These are phyloP conservation scores for Pseudococcus longispinus DNA, from an alignment of 2,888 invertebrate species.

Conservation along the genomic window DNA sequence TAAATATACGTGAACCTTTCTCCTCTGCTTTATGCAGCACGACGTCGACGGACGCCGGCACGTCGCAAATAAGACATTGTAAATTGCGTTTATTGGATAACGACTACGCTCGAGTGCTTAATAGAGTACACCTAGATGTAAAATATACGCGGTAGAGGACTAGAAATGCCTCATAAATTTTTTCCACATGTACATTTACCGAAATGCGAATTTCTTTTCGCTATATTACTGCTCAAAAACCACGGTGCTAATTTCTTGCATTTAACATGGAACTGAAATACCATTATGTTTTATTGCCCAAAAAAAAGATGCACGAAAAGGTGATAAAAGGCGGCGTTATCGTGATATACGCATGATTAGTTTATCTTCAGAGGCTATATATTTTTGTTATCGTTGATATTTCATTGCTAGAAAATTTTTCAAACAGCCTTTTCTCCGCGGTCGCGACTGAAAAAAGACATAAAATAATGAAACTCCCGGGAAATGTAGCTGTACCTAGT, in stretches of 20 bases:
- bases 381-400: conserved; percentile 44
- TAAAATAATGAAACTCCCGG: conserved; percentile 40
- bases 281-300: conserved; percentile 29
- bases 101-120: background rate
- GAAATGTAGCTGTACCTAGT: background rate
- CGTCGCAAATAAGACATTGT: background rate
- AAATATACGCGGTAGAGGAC: background rate
- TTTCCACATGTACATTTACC: background rate
- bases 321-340: conserved; percentile 21
- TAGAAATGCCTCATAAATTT: background rate
- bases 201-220: conserved; percentile 14
- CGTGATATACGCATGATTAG: conserved; percentile 37
- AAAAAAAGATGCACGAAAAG: conserved; percentile 31
- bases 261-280: conserved; percentile 32
- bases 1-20: background rate
- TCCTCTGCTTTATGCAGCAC: background rate
- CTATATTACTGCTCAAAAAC: background rate
- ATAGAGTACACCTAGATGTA: background rate
- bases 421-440: conserved; percentile 7
- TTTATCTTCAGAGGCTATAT: conserved; percentile 39
- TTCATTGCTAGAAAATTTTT: conserved; percentile 30
- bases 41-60: background rate
- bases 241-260: conserved; percentile 9
- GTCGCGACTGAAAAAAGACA: background rate
- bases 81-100: background rate